Evolutionary conservation across 2,113 vertebrate species (phyloP), one percentile per base, ranked within the genome.

Genomic region (Podiceps cristatus): DNA sequence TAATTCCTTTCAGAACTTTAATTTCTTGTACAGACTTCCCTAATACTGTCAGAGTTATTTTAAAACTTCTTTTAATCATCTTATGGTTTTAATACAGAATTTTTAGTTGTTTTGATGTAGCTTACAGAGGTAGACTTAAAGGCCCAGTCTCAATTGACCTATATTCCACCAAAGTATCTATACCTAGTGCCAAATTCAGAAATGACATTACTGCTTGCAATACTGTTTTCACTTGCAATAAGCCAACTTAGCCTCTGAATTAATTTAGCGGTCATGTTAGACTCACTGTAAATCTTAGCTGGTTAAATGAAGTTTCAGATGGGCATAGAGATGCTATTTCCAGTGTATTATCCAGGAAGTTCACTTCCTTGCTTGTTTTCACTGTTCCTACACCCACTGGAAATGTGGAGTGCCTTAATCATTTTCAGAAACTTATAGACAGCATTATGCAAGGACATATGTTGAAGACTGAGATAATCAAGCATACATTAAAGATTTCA

Each of bases 381-480:
- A 9, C 72, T 97, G 77, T 88, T 95, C 56, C 35, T 93, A 85
- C 73, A 75, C 77, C 77, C 84, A 93, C 92, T 90, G 55, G 72
- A 94, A 95, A 95, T 71, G 63, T 77, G 68, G 87, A 90, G 63
- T 37, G 59, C 92, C 78, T 97, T 97, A 85, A 67, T 76, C 71
- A 56, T 91, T 92, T 96, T 96, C 90, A 93, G 92, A 86, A 92
- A 86, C 63, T 90, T 95, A 59, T 31, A 95, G 83, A 88, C 88
- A 95, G 75, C 86, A 69, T 87, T 85, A 88, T 62, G 78, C 63
- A 92, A 88, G 81, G 72, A 90, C 88, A 74, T 95, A 88, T 88
- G 88, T 64, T 91, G 62, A 81, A 93, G 60, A 59, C 52, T 89
- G 42, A 96, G 66, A 88, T 94, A 92, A 82, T 91, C 68, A 56